Evolutionary conservation across 2,797 vertebrate genomes (phyloP).

Genomic region (Picus viridis): DNA sequence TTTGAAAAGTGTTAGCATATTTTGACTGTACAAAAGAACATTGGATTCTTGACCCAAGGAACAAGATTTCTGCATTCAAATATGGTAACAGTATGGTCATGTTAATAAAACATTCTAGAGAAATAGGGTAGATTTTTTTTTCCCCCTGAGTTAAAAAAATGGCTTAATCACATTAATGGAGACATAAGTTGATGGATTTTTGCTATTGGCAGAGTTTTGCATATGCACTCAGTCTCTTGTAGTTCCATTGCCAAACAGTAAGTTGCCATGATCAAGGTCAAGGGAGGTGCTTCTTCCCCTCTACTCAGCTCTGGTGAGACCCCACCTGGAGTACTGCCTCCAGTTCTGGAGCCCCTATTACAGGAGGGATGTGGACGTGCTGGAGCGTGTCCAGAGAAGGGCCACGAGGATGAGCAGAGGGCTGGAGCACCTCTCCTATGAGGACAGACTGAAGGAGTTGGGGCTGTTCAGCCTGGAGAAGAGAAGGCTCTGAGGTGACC

Average conservation of each 20-base stretch:
- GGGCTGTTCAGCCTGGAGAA: too few species aligned
- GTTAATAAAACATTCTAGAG: neutral
- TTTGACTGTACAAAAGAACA: constrained; percentile 32
- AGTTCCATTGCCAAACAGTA: neutral
- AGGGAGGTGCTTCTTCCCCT: too few species aligned
- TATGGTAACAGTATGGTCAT: neutral
- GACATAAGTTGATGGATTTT: neutral
- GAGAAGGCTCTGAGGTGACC: too few species aligned
- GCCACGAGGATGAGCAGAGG: too few species aligned
- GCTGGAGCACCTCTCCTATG: too few species aligned
- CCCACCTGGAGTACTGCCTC: too few species aligned
- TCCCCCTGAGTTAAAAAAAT: neutral
- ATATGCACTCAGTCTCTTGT: neutral
- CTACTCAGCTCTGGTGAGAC: too few species aligned
- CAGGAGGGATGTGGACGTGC: too few species aligned
- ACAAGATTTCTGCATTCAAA: neutral
- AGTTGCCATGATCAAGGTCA: neutral
- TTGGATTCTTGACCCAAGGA: neutral
- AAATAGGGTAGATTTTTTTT: neutral
- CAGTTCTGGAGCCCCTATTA: too few species aligned
- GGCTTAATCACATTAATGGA: neutral
- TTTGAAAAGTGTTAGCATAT: neutral
- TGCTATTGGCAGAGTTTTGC: neutral
- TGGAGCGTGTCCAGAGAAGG: too few species aligned
- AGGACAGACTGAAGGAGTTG: too few species aligned